These are phyloP conservation scores for Julus scandinavius DNA, from an alignment of 2,888 invertebrate genomes.

Conservation along the genomic window DNA sequence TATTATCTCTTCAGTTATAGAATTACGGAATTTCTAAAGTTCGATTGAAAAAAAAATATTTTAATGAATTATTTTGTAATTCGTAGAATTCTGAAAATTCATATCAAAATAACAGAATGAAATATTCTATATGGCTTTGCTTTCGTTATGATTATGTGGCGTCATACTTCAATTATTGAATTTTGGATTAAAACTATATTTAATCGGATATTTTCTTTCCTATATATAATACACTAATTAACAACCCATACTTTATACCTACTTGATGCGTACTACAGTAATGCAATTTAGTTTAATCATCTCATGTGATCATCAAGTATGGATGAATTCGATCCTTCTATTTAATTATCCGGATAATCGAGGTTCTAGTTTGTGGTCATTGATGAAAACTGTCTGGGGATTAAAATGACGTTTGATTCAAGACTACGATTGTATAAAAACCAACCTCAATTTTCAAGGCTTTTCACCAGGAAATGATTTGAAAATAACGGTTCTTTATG, in stretches of 20 bases:
- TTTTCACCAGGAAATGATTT: slow-evolving; percentile 29
- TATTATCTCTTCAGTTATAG: background rate
- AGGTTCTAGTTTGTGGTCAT: background rate
- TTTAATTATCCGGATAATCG: slow-evolving; percentile 15
- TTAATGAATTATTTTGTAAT: too few species aligned
- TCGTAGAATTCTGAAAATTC: too few species aligned
- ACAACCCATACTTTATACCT: background rate
- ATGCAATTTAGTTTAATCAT: background rate
- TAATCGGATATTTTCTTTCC: background rate
- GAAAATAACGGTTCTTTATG: slow-evolving; percentile 10
- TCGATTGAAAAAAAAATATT: too few species aligned
- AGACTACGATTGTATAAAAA: background rate
- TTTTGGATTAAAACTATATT: background rate
- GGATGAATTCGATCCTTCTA: background rate
- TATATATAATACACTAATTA: background rate
- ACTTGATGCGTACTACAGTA: background rate
- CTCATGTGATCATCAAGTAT: background rate
- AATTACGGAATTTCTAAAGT: too few species aligned
- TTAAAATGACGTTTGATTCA: background rate
- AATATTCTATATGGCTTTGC: too few species aligned
- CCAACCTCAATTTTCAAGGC: background rate
- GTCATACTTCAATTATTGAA: too few species aligned
- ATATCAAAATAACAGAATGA: too few species aligned
- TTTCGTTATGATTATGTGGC: too few species aligned
- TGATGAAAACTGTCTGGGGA: background rate